phyloP scores from a whole-genome alignment of 2,888 invertebrate genomes.

The Pediacus dermestoides region DNA sequence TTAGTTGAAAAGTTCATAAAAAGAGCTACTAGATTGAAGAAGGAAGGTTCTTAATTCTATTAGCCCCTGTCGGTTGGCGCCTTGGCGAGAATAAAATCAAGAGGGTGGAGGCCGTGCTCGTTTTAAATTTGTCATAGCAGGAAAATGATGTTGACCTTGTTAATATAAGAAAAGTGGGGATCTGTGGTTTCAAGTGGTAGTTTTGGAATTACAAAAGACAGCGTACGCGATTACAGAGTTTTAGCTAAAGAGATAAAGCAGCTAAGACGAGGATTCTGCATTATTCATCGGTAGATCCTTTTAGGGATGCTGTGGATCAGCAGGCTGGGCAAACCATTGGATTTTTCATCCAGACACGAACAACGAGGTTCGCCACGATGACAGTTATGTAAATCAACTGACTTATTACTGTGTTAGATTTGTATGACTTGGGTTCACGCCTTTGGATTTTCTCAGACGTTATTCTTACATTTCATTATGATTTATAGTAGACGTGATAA shows the following conservation, averaged over 20 bases:
- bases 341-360: slow-evolving; percentile 27
- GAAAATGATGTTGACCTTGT: slow-evolving; percentile 22
- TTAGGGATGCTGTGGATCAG: slow-evolving; percentile 10
- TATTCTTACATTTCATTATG: slow-evolving; percentile 24
- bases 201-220: slow-evolving; percentile 24
- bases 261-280: slow-evolving; percentile 28
- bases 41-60: slow-evolving; percentile 2
- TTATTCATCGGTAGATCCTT: slow-evolving; percentile 27
- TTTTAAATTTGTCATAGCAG: slow-evolving; percentile 21
- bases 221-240: slow-evolving; percentile 23
- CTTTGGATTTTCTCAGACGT: slow-evolving; percentile 16
- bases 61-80: background rate
- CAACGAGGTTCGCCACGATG: slow-evolving; percentile 25
- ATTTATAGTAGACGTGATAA: slow-evolving; percentile 32
- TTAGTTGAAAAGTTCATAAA: too few species aligned
- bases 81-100: background rate
- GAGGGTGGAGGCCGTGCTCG: slow-evolving; percentile 5
- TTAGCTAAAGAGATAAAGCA: slow-evolving; percentile 31
- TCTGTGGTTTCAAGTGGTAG: slow-evolving; percentile 5
- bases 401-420: slow-evolving; percentile 35
- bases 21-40: too few species aligned
- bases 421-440: slow-evolving; percentile 27
- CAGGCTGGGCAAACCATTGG: slow-evolving; percentile 10
- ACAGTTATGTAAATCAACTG: slow-evolving; percentile 36
- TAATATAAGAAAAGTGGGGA: slow-evolving; percentile 16